phyloP scores from a whole-genome alignment of 2,888 invertebrate species.

The Poecilus cupreus region DNA sequence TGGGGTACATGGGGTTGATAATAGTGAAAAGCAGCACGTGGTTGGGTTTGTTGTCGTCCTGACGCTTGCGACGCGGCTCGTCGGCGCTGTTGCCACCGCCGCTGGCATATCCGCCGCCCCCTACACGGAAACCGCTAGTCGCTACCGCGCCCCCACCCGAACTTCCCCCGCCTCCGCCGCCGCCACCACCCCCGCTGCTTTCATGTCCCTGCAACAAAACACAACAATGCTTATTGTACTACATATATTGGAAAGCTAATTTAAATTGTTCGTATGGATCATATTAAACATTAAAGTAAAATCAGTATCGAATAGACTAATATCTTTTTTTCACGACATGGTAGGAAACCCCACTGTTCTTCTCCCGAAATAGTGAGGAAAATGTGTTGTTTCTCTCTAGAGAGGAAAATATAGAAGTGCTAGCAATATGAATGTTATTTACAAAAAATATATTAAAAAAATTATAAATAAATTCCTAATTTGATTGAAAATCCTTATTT shows the following conservation, averaged over 20 bases:
- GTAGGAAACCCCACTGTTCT: too few relatives aligned
- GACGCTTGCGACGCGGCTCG: slow-evolving; percentile 84
- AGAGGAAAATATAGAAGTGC: too few relatives aligned
- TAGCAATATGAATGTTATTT: too few relatives aligned
- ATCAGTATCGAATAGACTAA: too few relatives aligned
- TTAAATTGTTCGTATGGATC: too few relatives aligned
- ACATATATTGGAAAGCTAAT: background rate
- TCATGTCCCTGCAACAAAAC: slow-evolving; percentile 63
- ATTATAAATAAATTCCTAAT: too few relatives aligned
- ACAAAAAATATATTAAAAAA: too few relatives aligned
- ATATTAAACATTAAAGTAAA: too few relatives aligned
- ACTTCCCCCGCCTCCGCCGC: slow-evolving; percentile 49
- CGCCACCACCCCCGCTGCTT: slow-evolving; percentile 13
- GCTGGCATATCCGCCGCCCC: slow-evolving; percentile 52
- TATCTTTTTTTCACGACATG: too few relatives aligned
- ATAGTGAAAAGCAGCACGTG: slow-evolving; percentile 98
- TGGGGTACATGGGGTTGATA: slow-evolving; percentile 98
- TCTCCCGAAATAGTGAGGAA: too few relatives aligned
- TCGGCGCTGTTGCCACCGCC: slow-evolving; percentile 69
- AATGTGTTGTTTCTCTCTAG: too few relatives aligned
- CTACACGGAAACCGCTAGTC: slow-evolving; percentile 46
- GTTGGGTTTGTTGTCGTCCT: slow-evolving; percentile 92
- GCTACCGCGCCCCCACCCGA: background rate
- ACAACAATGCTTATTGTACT: background rate
- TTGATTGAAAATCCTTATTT: too few relatives aligned